Base-by-base conservation (phyloP, 2,888 invertebrate species). In the Plebejus anna region DNA sequence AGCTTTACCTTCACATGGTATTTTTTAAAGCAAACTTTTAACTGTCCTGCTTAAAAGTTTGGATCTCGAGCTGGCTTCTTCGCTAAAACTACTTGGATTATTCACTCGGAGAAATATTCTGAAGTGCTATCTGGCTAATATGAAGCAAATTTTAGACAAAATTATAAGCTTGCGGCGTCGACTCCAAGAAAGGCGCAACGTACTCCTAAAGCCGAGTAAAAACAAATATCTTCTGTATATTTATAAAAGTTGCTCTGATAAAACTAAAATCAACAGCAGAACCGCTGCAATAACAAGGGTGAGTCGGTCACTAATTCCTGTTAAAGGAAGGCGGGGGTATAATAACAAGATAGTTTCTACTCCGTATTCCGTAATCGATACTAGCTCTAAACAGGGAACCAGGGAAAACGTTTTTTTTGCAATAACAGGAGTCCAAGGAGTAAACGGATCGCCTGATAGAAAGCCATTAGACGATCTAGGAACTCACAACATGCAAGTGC, bases 291-390 rank as follows among this genome's bases (percentile, higher is more conserved):
- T 81, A 80, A 81, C 76, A 77, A 80, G 82, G 82, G 82, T 80
- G 78, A 80, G 81, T 81, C 82, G 81, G 82, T 82, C 83, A 81
- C 81, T 87, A 85, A 85, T 86, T 85, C 82, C 80, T 81, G 80
- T 82, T 84, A 82, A 84, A 82, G 83, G 82, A 84, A 83, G 79
- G 81, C 75, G 79, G 78, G 82, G 81, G 81, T 79, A 81, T 82
- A 84, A 86, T 87, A 89, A 88, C 86, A 88, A 88, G 16, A 89
- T 87, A 87, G 87, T 88, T 87, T 85, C 84, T 82, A 83, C 82
- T 80, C 81, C 81, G 85, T 85, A 87, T 22, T 22, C 22, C 22
- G 22, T 22, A 22, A 22, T 22, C 22, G 85, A 86, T 88, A 84
- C 83, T 82, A 78, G 77, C 78, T 81, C 81, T 80, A 66, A 36